Evolutionary conservation across 2,888 invertebrate species (phyloP), one percentile per base, ranked within the genome.

Genomic region (Drosophila setosimentum): DNA sequence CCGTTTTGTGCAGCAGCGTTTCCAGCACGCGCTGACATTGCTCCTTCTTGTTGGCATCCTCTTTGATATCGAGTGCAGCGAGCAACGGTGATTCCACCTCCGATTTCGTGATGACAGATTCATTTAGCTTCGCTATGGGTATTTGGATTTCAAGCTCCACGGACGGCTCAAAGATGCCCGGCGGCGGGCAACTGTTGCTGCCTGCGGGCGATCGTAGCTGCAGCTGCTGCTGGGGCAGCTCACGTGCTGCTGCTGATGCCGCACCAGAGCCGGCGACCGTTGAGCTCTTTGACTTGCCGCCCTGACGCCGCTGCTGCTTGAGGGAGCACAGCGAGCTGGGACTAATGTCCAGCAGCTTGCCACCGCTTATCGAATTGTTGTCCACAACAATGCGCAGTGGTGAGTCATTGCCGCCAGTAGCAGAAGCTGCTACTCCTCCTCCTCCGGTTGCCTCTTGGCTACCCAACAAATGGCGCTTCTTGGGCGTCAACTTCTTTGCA

Each of bases 151-250:
- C 95, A 69, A 96, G 93, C 91, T 96, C 95, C 35, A 95, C 93
- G 2, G 96, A 95, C 1, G 96, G 95, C 89, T 96, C 95, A 91
- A 96, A 96, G 83, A 96, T 95, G 10, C 96, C 96, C 0, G 96
- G 96, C 0, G 96, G 96, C 78, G 94, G 94, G 74, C 90, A 91
- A 3, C 86, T 87, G 3, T 79, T 73, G 4, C 86, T 87, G 1
- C 86, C 76, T 3, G 88, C 81, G 3, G 91, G 83, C 10, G 82
- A 78, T 11, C 81, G 81, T 8, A 85, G 18, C 16, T 84, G 84
- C 49, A 64, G 69, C 48, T 48, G 29, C 18, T 61, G 65, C 40
- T 48, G 67, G 7, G 71, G 75, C 53, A 65, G 7, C 45, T 60
- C 62, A 10, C 71, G 49, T 37, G 51, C 55, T 37, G 57, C 49